Conservation (phyloP, 1,140 invertebrate species). For the Muscidifurax raptorellus region DNA sequence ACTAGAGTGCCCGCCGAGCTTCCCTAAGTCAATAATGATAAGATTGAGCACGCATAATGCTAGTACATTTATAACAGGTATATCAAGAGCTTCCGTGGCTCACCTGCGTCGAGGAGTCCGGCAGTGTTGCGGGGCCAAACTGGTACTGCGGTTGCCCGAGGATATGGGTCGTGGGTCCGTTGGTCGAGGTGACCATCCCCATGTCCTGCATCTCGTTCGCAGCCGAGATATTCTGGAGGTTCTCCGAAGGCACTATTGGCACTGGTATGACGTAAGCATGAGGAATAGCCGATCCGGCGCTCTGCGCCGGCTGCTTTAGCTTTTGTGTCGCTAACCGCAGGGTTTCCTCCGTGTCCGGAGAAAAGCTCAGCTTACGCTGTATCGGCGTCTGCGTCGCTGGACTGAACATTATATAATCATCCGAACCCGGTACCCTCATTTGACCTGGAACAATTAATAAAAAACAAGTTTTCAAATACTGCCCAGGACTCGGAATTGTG, state of each 20-base stretch:
- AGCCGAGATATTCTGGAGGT: slow-evolving; percentile 62
- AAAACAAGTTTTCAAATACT: neutral
- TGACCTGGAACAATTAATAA: slow-evolving; percentile 59
- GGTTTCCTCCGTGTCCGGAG: slow-evolving; percentile 72
- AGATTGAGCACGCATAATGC: neutral
- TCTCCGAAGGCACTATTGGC: slow-evolving; percentile 72
- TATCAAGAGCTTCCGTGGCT: neutral
- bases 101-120: slow-evolving; percentile 59
- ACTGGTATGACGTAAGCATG: slow-evolving; percentile 74
- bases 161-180: slow-evolving; percentile 54
- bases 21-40: slow-evolving; percentile 27
- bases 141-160: slow-evolving; percentile 65
- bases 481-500: neutral
- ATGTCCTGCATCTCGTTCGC: slow-evolving; percentile 40
- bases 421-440: slow-evolving; percentile 67
- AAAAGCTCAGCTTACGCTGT: slow-evolving; percentile 68
- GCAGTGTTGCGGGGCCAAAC: slow-evolving; percentile 62
- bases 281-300: slow-evolving; percentile 57
- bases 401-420: slow-evolving; percentile 73
- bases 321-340: slow-evolving; percentile 72
- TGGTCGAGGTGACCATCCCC: slow-evolving; percentile 47
- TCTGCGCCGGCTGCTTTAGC: slow-evolving; percentile 66
- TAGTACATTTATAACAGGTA: neutral
- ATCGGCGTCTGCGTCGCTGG: slow-evolving; percentile 72
- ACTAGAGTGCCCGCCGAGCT: slow-evolving; percentile 50